Conservation (phyloP, 2,113 vertebrate genomes). For the Leptosomus discolor region DNA sequence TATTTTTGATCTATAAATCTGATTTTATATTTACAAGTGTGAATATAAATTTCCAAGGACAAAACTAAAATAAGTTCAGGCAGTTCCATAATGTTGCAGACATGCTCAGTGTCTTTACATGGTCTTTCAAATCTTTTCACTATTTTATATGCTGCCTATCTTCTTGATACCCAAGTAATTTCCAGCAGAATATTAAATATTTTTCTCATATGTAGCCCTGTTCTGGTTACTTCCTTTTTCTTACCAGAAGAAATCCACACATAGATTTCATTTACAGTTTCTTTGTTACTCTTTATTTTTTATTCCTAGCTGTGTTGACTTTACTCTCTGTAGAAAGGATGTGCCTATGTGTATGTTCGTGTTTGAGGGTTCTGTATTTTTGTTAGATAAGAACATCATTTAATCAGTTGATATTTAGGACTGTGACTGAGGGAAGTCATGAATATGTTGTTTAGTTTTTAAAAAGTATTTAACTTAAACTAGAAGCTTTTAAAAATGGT, state of each 20-base stretch:
- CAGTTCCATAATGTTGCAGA: background rate
- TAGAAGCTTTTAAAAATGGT: background rate
- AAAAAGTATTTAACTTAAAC: background rate
- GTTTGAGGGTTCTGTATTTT: background rate
- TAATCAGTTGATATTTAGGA: background rate
- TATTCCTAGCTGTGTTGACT: background rate
- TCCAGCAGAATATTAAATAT: background rate
- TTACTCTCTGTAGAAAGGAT: background rate
- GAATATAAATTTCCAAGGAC: background rate
- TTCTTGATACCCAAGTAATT: background rate
- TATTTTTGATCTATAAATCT: slow-evolving; percentile 8
- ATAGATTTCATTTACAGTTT: background rate
- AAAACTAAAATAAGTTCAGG: background rate
- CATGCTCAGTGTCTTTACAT: background rate
- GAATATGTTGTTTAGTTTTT: background rate
- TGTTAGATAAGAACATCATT: background rate
- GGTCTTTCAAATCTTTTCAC: background rate
- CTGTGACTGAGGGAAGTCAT: background rate
- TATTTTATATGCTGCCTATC: background rate
- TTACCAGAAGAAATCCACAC: background rate
- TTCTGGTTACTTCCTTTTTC: background rate
- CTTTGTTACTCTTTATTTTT: background rate
- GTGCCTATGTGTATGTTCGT: background rate
- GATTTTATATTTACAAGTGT: background rate
- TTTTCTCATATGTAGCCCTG: background rate